Evolutionary conservation across 2,113 vertebrate species (phyloP).

Genomic region (Hystrix cristata): DNA sequence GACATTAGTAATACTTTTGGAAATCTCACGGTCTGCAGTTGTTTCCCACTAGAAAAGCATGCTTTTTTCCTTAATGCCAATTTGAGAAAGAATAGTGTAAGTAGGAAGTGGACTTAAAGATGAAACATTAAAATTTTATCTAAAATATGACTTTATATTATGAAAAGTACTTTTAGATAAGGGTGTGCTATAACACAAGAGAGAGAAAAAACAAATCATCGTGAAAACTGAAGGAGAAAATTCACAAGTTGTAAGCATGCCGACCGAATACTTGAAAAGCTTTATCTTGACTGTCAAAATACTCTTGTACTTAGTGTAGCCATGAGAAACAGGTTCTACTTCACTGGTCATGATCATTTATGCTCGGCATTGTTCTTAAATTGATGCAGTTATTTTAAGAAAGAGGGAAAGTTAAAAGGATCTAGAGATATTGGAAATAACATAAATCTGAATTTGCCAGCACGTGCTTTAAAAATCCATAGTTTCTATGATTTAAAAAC

Average conservation of each 20-base stretch:
- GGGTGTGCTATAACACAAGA: neutral
- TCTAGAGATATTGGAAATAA: neutral
- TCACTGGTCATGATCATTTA: slow-evolving; percentile 41
- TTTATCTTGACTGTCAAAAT: neutral
- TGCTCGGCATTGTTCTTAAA: neutral
- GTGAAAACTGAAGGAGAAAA: neutral
- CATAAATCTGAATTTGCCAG: slow-evolving; percentile 28
- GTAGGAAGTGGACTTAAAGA: neutral
- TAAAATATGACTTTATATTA: neutral
- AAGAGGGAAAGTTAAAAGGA: slow-evolving; percentile 38
- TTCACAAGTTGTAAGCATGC: neutral
- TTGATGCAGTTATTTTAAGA: slow-evolving; percentile 44
- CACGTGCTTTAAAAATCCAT: slow-evolving; percentile 2
- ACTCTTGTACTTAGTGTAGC: slow-evolving; percentile 44
- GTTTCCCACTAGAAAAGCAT: neutral
- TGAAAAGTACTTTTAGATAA: neutral
- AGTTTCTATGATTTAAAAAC: slow-evolving; percentile 1
- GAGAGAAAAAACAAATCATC: neutral
- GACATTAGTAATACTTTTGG: neutral
- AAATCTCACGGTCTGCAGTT: neutral
- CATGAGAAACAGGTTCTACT: slow-evolving; percentile 34
- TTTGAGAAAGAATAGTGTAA: slow-evolving; percentile 17
- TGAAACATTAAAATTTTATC: neutral
- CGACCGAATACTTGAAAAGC: slow-evolving; percentile 34
- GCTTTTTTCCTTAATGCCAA: neutral